These are phyloP conservation scores for Parotocinclus haroldoi DNA, from an alignment of 2,797 vertebrate species.

Conservation along the genomic window DNA sequence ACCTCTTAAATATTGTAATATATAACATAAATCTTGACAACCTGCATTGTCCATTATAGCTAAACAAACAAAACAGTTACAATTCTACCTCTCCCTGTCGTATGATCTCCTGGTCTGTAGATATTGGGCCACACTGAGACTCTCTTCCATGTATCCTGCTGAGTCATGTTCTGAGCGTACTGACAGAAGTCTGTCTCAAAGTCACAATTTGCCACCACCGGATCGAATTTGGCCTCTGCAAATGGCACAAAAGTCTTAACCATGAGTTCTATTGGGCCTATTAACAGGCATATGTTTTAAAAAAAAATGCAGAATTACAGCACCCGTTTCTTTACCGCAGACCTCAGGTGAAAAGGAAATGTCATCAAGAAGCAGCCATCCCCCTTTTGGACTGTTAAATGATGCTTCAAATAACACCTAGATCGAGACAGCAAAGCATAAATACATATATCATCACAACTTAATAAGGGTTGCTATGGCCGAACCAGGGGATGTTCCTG, in stretches of 20 bases:
- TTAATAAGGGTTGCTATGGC: too few species aligned
- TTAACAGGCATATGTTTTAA: too few species aligned
- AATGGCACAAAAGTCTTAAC: neutral
- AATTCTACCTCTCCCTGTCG: slow-evolving; percentile 79
- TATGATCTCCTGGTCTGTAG: slow-evolving; percentile 87
- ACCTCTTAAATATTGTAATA: too few species aligned
- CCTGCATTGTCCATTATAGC: neutral
- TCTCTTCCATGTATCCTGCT: slow-evolving; percentile 77
- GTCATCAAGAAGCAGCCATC: slow-evolving; percentile 85
- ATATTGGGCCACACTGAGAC: slow-evolving; percentile 84
- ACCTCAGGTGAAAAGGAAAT: slow-evolving; percentile 87
- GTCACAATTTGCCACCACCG: slow-evolving; percentile 79
- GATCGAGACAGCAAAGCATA: slow-evolving; percentile 3
- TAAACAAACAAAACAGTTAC: neutral
- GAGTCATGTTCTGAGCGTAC: slow-evolving; percentile 75
- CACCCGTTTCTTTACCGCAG: slow-evolving; percentile 83
- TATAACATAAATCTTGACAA: too few species aligned
- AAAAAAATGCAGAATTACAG: neutral
- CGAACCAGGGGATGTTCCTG: too few species aligned
- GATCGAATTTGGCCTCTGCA: slow-evolving; percentile 78
- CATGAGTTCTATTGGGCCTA: too few species aligned
- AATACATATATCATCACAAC: neutral
- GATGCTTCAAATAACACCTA: slow-evolving; percentile 93
- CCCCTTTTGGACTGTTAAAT: slow-evolving; percentile 86
- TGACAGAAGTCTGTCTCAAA: slow-evolving; percentile 85